Evolutionary conservation across 92 coral and sea anemone genomes (phyloP), one percentile per base, ranked within the genome.

Genomic region (Desmophyllum pertusum): DNA sequence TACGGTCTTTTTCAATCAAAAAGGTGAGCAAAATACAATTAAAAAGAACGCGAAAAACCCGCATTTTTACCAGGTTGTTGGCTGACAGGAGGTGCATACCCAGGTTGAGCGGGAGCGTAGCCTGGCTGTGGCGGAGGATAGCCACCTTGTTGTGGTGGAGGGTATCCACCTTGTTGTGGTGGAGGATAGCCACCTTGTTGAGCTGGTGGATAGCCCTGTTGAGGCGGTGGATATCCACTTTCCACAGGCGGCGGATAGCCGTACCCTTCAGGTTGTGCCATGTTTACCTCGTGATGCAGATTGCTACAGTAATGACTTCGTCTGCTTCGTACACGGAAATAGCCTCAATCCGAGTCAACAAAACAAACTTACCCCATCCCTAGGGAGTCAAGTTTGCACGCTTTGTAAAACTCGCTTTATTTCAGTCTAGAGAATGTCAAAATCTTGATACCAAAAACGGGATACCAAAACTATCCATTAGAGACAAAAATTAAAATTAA

Each of bases 161-260:
- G n/a, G n/a, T 77, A 61, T 3, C 45, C 50, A 30, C 4, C 9
- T 57, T 61, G 66, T n/a, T 77, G 92, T 14, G 91, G 88, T 15
- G n/a, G n/a, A n/a, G 90, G 88, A 81, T 93, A 92, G 19, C 93
- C 94, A 8, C 88, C 90, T 37, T 89, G 92, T 52, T 86, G 88
- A n/a, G 94, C 89, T 33, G 88, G 81, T 68, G 85, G 92, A 75
- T 94, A 87, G 9, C 93, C 93, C 71, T 84, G 89, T 39, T 87
- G 93, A 37, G 80, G 77, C 8, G 88, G 91, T 36, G 90, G 90
- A 75, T 88, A 87, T 9, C 89, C 90, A 25, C 83, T 70, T 90
- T 88, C 97, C 6, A 90, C 94, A 55, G 97, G 97, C 15, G 97
- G 94, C 3, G 97, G 97, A 71, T 85, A 79, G 27, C 97, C 93